Percentiles rank a stretch among this genome's conserved stretches.
phyloP scores from a whole-genome alignment of 1,140 invertebrate species.

The Macrosteles quadrilineatus region DNA sequence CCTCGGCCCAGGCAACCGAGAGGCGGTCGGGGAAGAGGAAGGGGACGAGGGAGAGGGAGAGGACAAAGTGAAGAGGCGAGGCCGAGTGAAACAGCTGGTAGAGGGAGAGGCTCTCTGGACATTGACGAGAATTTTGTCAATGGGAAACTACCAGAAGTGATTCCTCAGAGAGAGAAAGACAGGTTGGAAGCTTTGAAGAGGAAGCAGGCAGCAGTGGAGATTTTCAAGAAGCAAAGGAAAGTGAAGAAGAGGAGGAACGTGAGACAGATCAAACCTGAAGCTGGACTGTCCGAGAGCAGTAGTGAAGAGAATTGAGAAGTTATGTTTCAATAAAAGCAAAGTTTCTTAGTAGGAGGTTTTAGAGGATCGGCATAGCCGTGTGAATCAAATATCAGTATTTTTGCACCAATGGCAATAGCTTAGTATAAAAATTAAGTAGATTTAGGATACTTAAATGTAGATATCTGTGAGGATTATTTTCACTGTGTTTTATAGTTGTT shows the following conservation, averaged over 20 bases:
- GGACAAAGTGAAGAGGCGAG: slow-evolving; percentile 15
- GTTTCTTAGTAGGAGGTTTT: too few relatives aligned
- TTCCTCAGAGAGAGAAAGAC: slow-evolving; percentile 72
- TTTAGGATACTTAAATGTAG: too few relatives aligned
- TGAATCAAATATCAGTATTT: too few relatives aligned
- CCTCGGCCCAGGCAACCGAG: slow-evolving; percentile 43
- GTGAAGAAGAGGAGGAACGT: slow-evolving; percentile 53
- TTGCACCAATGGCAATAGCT: too few relatives aligned
- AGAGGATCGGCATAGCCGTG: too few relatives aligned
- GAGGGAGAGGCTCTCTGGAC: background rate
- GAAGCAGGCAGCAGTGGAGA: slow-evolving; percentile 74
- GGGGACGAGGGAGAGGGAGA: slow-evolving; percentile 34
- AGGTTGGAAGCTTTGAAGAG: slow-evolving; percentile 63
- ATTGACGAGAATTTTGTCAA: background rate
- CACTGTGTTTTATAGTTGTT: too few relatives aligned
- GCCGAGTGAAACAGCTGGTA: slow-evolving; percentile 17
- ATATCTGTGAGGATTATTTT: too few relatives aligned
- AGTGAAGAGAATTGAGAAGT: slow-evolving; percentile 47
- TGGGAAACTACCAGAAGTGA: too few relatives aligned
- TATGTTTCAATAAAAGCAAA: too few relatives aligned
- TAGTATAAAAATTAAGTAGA: too few relatives aligned
- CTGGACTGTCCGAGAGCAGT: slow-evolving; percentile 64
- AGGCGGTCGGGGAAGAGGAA: slow-evolving; percentile 46
- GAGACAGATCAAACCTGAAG: slow-evolving; percentile 52
- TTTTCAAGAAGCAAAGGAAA: slow-evolving; percentile 67